These are phyloP conservation scores for Macrobrachium nipponense DNA, from an alignment of 1,140 invertebrate species.

Conservation along the genomic window DNA sequence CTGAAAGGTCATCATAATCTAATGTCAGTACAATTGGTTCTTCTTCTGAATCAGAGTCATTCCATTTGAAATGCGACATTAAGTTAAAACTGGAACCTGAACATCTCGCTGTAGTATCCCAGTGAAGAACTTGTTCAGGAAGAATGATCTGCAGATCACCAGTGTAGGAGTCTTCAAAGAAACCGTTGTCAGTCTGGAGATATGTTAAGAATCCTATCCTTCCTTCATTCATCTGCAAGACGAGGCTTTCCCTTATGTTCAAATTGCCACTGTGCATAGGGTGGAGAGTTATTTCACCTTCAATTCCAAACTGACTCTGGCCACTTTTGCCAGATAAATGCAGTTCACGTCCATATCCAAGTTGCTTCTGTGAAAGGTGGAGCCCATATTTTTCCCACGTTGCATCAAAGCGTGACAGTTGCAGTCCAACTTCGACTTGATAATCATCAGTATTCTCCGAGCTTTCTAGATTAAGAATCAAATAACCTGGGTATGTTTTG, in stretches of 20 bases:
- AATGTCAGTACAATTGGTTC: constrained; percentile 24
- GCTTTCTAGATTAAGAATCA: constrained; percentile 17
- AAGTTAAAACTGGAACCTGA: background rate
- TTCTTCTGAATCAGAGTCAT: constrained; percentile 24
- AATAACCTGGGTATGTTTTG: constrained; percentile 17
- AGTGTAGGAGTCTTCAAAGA: constrained; percentile 24
- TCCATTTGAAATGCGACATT: constrained; percentile 39
- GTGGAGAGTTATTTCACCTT: constrained; percentile 24
- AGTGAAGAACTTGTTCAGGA: constrained; percentile 15
- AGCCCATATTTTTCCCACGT: background rate
- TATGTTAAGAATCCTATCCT: constrained; percentile 24
- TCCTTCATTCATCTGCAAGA: constrained; percentile 35
- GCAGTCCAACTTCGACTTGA: background rate
- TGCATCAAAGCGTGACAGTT: background rate
- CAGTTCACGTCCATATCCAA: constrained; percentile 5
- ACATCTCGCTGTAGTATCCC: constrained; percentile 8
- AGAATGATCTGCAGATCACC: constrained; percentile 15
- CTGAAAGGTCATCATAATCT: constrained; percentile 39
- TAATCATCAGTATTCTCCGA: constrained; percentile 6
- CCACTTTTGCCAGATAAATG: background rate
- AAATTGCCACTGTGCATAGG: constrained; percentile 1
- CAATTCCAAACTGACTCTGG: background rate
- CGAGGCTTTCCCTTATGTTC: background rate
- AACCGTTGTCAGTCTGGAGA: background rate
- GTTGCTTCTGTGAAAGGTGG: constrained; percentile 10